Conservation (phyloP, 2,797 vertebrate species). For the Galaxias olidus region DNA sequence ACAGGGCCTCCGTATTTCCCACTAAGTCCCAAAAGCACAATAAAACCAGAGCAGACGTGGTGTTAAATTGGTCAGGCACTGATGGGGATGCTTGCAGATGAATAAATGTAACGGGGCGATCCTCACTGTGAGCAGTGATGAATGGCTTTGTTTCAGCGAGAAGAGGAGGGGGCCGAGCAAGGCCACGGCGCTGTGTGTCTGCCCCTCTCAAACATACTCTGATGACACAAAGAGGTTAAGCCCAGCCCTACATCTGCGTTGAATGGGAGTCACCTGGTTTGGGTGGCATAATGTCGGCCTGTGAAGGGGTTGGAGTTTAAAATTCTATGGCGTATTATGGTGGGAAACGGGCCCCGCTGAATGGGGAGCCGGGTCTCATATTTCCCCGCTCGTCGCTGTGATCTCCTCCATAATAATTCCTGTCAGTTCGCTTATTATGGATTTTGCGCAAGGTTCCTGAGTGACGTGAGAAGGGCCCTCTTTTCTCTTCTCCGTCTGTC, state of each 20-base stretch:
- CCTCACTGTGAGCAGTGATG: conserved; percentile 54
- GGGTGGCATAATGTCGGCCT: conserved; percentile 76
- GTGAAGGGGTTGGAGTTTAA: conserved; percentile 74
- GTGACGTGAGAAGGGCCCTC: conserved; percentile 85
- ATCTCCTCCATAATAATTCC: conserved; percentile 86
- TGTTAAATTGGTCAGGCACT: conserved; percentile 11
- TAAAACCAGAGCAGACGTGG: neutral
- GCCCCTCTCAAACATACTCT: conserved; percentile 72
- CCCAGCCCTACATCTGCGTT: conserved; percentile 66
- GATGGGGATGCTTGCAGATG: conserved; percentile 34
- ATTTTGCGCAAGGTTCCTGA: conserved; percentile 86
- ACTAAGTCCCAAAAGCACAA: too few relatives aligned
- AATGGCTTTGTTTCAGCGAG: conserved; percentile 74
- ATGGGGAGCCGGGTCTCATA: conserved; percentile 73
- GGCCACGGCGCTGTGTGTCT: conserved; percentile 64
- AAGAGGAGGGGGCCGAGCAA: conserved; percentile 59
- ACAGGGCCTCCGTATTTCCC: too few relatives aligned
- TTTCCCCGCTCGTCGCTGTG: conserved; percentile 84
- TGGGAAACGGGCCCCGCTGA: conserved; percentile 82
- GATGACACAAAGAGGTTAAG: conserved; percentile 80
- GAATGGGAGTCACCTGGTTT: conserved; percentile 78
- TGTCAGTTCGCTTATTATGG: conserved; percentile 91
- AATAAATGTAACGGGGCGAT: conserved; percentile 68
- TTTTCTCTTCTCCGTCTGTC: conserved; percentile 65
- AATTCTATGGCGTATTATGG: conserved; percentile 81